Evolutionary conservation across 2,113 vertebrate genomes (phyloP).

Genomic region (Erinaceus europaeus): DNA sequence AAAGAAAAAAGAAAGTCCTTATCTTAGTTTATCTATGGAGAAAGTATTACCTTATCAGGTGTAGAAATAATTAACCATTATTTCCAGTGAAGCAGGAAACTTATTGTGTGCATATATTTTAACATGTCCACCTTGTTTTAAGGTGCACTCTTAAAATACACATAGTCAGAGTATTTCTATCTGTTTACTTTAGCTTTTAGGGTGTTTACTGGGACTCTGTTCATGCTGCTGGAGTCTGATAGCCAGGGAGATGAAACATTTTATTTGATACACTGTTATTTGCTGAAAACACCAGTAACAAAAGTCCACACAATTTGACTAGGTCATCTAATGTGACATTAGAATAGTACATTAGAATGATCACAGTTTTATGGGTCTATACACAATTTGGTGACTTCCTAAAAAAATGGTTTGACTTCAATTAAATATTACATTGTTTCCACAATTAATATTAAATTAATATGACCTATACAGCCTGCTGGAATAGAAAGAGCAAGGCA

Average conservation of each 20-base stretch:
- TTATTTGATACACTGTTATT: not conserved
- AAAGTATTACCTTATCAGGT: not conserved
- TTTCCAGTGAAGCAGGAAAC: not conserved
- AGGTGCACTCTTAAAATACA: no score
- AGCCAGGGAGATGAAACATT: not conserved
- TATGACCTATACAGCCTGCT: not conserved
- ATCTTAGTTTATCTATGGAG: not conserved
- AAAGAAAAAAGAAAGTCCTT: not conserved
- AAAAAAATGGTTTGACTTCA: slow-evolving; percentile 37
- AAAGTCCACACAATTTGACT: not conserved
- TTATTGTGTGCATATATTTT: not conserved
- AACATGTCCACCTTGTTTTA: no score
- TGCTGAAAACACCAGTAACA: not conserved
- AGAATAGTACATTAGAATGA: slow-evolving; percentile 13
- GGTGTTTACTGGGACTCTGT: no score
- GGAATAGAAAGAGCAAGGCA: not conserved
- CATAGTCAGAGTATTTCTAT: no score
- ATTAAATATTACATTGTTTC: slow-evolving; percentile 26
- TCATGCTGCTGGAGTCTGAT: not conserved
- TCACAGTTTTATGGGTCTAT: not conserved
- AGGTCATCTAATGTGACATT: not conserved
- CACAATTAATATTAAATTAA: slow-evolving; percentile 46
- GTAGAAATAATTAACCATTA: not conserved
- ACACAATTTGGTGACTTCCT: not conserved
- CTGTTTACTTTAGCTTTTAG: no score